A percentile compares a stretch with the other conserved stretches of the same genome.
These are phyloP conservation scores for Rotaria magnacalcarata DNA, from an alignment of 2,888 invertebrate genomes.

Conservation along the genomic window DNA sequence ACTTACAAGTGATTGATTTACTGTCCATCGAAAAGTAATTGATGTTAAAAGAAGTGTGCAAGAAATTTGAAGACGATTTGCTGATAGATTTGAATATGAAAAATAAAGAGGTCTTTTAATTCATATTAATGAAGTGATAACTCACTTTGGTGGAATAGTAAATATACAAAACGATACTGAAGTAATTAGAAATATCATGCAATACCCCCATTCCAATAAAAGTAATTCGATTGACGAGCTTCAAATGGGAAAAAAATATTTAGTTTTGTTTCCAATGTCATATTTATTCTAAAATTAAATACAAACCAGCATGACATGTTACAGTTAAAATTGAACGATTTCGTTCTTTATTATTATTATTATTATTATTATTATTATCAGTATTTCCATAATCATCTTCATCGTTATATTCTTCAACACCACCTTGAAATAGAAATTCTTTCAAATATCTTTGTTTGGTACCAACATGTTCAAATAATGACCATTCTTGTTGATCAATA, in stretches of 20 bases:
- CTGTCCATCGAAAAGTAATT: slow-evolving; percentile 6
- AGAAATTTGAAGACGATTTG: slow-evolving; percentile 23
- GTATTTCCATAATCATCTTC: background rate
- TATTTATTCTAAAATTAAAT: background rate
- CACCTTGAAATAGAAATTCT: background rate
- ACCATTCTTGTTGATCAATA: slow-evolving; percentile 57
- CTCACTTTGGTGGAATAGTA: slow-evolving; percentile 19
- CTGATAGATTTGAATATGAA: background rate
- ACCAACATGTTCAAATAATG: slow-evolving; percentile 52
- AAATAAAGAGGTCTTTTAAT: background rate
- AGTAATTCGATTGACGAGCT: slow-evolving; percentile 3
- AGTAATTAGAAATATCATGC: background rate
- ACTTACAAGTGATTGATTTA: slow-evolving; percentile 17
- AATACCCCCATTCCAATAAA: slow-evolving; percentile 33
- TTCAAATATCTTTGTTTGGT: background rate
- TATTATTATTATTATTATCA: background rate
- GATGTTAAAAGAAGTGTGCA: slow-evolving; percentile 23
- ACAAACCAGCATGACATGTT: background rate
- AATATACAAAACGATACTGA: background rate
- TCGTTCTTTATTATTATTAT: background rate
- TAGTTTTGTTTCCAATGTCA: too few species aligned
- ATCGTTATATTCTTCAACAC: background rate
- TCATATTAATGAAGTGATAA: background rate
- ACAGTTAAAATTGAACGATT: background rate
- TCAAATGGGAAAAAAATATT: background rate